Conservation (phyloP, 1,140 invertebrate species). For the Sycophila sp. region DNA sequence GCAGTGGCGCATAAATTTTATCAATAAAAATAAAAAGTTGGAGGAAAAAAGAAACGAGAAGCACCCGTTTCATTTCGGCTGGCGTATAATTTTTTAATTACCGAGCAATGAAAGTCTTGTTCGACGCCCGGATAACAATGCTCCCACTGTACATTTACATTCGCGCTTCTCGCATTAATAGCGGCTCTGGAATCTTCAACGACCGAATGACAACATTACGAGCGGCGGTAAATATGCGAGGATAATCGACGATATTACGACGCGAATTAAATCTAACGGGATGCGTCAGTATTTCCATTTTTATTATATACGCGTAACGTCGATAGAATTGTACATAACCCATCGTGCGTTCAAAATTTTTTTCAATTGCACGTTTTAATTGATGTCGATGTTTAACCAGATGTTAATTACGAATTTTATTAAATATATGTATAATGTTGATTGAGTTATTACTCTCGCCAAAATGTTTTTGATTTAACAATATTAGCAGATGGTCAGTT, state of each 20-base stretch:
- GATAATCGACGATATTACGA: background rate
- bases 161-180: background rate
- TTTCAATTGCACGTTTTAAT: too few species aligned
- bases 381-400: too few species aligned
- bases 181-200: background rate
- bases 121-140: background rate
- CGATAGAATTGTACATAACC: too few species aligned
- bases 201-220: background rate
- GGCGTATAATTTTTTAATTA: slow-evolving; percentile 15
- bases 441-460: too few species aligned
- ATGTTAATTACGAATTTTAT: too few species aligned
- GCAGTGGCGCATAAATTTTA: slow-evolving; percentile 10
- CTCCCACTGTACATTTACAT: background rate
- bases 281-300: too few species aligned
- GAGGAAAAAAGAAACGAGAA: background rate
- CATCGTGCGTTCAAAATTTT: too few species aligned
- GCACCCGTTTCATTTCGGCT: background rate
- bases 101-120: background rate
- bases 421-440: too few species aligned
- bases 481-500: too few species aligned
- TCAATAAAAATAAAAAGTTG: too few species aligned
- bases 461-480: too few species aligned
- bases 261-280: background rate
- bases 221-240: background rate
- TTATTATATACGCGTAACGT: too few species aligned